Conservation (phyloP, 2,113 vertebrate genomes). For the Butorides virescens region DNA sequence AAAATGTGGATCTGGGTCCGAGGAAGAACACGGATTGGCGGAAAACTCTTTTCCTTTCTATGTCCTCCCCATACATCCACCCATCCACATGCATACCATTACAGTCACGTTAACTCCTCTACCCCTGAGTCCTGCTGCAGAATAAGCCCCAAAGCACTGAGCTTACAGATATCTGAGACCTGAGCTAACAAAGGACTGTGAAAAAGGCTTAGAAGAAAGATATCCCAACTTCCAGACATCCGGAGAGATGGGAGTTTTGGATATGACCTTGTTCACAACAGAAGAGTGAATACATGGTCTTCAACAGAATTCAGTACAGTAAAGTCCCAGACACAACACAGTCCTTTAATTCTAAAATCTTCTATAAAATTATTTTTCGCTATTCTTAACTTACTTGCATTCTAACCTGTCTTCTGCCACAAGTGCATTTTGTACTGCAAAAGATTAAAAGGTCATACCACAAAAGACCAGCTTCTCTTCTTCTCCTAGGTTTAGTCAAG, state of each 20-base stretch:
- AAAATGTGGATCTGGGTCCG: neutral
- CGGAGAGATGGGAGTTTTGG: neutral
- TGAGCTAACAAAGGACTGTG: neutral
- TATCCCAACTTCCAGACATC: neutral
- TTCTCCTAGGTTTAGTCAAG: neutral
- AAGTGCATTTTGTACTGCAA: neutral
- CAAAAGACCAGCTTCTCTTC: fast-evolving
- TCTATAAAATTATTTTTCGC: neutral
- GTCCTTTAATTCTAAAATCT: neutral
- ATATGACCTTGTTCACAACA: neutral
- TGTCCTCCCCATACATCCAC: neutral
- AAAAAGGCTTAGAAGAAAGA: neutral
- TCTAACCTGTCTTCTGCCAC: neutral
- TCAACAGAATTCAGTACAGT: neutral
- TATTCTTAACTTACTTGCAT: neutral
- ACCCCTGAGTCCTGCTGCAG: neutral
- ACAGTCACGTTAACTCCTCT: neutral
- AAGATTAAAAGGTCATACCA: neutral
- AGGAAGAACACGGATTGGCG: neutral
- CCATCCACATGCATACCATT: neutral
- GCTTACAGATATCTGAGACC: neutral
- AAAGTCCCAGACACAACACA: neutral
- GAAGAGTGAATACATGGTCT: neutral
- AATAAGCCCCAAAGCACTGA: neutral
- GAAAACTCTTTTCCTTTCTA: neutral